Percentiles rank a stretch among this genome's conserved stretches.
Evolutionary conservation across 2,113 vertebrate species (phyloP).

Genomic region (Drymodes brunneopygia): DNA sequence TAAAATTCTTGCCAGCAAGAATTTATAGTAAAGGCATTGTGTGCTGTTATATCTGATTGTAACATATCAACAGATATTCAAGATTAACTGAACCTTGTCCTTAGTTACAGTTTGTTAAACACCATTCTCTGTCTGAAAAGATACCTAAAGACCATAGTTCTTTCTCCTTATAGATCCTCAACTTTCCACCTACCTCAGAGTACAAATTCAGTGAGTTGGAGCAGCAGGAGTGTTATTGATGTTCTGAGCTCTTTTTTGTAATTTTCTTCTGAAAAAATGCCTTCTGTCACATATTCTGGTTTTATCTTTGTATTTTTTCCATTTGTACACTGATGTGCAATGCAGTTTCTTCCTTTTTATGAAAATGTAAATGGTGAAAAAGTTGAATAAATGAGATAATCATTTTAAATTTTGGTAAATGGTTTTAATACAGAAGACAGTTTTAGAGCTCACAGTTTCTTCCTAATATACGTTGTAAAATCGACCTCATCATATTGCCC

Average conservation of each 20-base stretch:
- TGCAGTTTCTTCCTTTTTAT: neutral
- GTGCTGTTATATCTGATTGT: neutral
- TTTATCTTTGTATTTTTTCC: neutral
- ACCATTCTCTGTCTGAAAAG: neutral
- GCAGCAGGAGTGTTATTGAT: neutral
- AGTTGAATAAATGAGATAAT: neutral
- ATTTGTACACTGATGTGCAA: neutral
- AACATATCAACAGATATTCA: neutral
- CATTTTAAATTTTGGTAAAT: neutral
- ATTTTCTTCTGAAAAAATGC: neutral
- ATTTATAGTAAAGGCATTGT: neutral
- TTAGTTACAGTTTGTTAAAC: neutral
- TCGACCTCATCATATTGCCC: conserved; percentile 38
- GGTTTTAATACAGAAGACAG: neutral
- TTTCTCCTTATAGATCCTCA: neutral
- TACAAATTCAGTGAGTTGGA: neutral
- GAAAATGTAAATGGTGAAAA: neutral
- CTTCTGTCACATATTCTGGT: neutral
- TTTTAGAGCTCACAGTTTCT: neutral
- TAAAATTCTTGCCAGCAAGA: neutral
- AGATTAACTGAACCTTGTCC: neutral
- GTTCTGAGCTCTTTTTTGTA: rapidly evolving
- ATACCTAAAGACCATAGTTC: neutral
- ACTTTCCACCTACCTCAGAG: neutral
- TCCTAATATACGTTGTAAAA: neutral